These are phyloP conservation scores for Leptothorax acervorum DNA, from an alignment of 2,888 invertebrate genomes.

Conservation along the genomic window DNA sequence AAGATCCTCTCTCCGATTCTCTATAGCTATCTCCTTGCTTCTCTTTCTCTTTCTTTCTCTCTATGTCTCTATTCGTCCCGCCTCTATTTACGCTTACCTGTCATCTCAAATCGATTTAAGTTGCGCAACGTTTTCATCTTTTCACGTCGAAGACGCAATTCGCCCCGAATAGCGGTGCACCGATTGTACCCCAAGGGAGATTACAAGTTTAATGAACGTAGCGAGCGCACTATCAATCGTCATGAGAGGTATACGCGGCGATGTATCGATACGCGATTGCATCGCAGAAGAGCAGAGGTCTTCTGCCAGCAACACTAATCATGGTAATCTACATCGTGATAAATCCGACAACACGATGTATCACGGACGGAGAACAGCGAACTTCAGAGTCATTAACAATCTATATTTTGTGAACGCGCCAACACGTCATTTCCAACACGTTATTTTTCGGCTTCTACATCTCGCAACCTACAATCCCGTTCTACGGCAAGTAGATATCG, in stretches of 20 bases:
- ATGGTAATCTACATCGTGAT: conserved; percentile 5
- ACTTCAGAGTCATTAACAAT: conserved; percentile 7
- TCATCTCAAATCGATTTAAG: conserved; percentile 5
- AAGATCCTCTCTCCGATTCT: not conserved
- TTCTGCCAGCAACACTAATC: conserved; percentile 29
- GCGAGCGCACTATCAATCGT: not conserved
- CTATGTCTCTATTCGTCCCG: not conserved
- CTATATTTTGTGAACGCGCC: not conserved
- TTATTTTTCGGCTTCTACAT: conserved; percentile 1
- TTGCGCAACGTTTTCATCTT: conserved; percentile 25
- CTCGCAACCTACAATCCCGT: not conserved
- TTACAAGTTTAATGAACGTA: conserved; percentile 34
- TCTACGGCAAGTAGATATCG: conserved; percentile 31
- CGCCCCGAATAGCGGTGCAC: not conserved
- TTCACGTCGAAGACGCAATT: not conserved
- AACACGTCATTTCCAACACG: not conserved
- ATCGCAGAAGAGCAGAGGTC: conserved; percentile 29
- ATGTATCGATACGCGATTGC: conserved; percentile 22
- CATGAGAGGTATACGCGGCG: not conserved
- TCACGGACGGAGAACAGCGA: not conserved
- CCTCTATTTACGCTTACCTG: not conserved
- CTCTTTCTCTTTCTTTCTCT: not conserved
- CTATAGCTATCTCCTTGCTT: not conserved
- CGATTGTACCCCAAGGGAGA: not conserved
- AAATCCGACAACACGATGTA: conserved; percentile 6